These are phyloP conservation scores for Chrysopilus asiliformis DNA, from an alignment of 2,888 invertebrate genomes.

Conservation along the genomic window DNA sequence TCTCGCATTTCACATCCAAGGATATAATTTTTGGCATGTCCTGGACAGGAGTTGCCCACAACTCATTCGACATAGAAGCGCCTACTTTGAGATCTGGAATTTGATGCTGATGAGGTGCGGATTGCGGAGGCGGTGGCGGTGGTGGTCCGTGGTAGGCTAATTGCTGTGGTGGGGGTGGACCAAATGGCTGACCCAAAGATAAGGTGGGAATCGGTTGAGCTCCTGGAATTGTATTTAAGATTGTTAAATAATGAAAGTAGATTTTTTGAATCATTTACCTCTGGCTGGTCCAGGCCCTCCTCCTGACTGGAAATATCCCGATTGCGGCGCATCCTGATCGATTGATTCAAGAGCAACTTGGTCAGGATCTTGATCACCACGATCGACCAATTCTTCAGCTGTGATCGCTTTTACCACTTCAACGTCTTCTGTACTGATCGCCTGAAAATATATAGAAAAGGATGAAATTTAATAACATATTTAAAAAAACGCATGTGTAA, in stretches of 20 bases:
- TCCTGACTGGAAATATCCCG: constrained; percentile 29
- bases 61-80: constrained; percentile 47
- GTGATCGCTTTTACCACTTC: constrained; percentile 50
- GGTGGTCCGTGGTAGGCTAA: constrained; percentile 63
- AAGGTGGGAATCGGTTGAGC: constrained; percentile 36
- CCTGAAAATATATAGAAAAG: constrained; percentile 18
- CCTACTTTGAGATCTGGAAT: constrained; percentile 27
- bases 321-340: constrained; percentile 40
- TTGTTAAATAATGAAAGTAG: neutral
- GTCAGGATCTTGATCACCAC: constrained; percentile 49
- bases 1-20: constrained; percentile 87
- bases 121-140: constrained; percentile 44
- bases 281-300: constrained; percentile 19
- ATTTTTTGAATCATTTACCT: neutral
- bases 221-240: constrained; percentile 34
- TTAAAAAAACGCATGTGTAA: no score
- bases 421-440: constrained; percentile 42
- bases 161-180: constrained; percentile 40
- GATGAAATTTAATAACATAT: neutral
- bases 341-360: constrained; percentile 60
- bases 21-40: constrained; percentile 91
- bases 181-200: constrained; percentile 38
- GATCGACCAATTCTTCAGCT: constrained; percentile 39
- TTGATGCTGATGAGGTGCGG: constrained; percentile 27
- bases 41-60: constrained; percentile 73